A percentile compares a stretch with the other conserved stretches of the same genome.
Conservation (phyloP, 2,113 vertebrate genomes). For the Aspiorhynchus laticeps region DNA sequence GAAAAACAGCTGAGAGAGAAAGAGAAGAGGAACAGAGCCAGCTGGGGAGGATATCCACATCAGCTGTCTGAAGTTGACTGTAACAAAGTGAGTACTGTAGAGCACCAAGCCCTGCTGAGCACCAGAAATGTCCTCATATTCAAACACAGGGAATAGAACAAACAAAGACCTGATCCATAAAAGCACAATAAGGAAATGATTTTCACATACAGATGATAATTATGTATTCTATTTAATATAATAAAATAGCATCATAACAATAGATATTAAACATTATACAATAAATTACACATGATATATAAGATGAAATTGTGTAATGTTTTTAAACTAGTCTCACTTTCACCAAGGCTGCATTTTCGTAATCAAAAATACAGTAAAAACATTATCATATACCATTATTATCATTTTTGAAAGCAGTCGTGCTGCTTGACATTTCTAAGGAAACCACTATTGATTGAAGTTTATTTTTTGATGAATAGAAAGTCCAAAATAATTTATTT, state of each 20-base stretch:
- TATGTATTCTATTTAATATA: neutral
- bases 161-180: neutral
- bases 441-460: no score
- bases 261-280: neutral
- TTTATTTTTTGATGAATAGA: neutral
- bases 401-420: neutral
- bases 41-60: slow-evolving; percentile 47
- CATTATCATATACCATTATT: neutral
- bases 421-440: neutral
- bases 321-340: neutral
- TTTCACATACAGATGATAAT: neutral
- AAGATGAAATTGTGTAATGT: no score
- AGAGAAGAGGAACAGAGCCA: slow-evolving; percentile 41
- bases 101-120: slow-evolving; percentile 7
- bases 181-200: neutral
- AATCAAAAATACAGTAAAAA: neutral
- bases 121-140: slow-evolving; percentile 11
- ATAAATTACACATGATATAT: neutral
- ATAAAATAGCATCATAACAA: neutral
- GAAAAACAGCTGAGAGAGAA: slow-evolving; percentile 14
- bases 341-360: neutral
- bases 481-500: neutral
- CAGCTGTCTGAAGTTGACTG: slow-evolving; percentile 33
- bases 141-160: neutral
- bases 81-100: slow-evolving; percentile 33